Evolutionary conservation across 2,888 invertebrate genomes (phyloP).

Genomic region (Caenorhabditis doughertyi): DNA sequence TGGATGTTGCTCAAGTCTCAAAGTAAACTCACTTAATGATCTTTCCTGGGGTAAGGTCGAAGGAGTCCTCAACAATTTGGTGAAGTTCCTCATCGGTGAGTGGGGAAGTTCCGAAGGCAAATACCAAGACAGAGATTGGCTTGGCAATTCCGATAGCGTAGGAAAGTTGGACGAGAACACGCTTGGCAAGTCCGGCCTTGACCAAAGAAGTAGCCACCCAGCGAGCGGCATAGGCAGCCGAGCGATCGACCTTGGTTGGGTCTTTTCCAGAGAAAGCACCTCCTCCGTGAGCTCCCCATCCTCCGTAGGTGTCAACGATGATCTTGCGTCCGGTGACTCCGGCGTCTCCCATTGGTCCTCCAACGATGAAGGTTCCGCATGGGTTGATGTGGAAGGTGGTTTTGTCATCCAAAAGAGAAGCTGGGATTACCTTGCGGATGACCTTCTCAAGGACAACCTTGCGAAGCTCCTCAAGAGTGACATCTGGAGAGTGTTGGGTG

Average conservation of each 20-base stretch:
- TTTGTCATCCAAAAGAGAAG: conserved; percentile 91
- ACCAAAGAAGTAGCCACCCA: conserved; percentile 99
- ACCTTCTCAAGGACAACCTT: conserved; percentile 85
- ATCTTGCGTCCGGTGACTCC: conserved; percentile 94
- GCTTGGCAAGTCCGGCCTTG: conserved; percentile 93
- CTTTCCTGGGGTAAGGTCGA: conserved; percentile 96
- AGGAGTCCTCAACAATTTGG: conserved; percentile 93
- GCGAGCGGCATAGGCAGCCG: conserved; percentile 97
- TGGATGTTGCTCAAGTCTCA: too few species aligned
- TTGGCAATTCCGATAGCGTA: conserved; percentile 96
- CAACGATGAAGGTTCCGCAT: conserved; percentile 96
- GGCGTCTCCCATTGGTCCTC: conserved; percentile 88
- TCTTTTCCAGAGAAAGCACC: conserved; percentile 99
- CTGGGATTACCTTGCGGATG: conserved; percentile 91
- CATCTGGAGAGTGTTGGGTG: conserved; percentile 94
- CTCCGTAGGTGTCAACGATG: conserved; percentile 99
- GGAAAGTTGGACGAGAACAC: conserved; percentile 94
- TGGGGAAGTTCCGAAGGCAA: conserved; percentile 96
- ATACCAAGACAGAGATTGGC: conserved; percentile 96
- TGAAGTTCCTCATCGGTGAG: conserved; percentile 88
- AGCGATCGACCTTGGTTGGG: conserved; percentile 90
- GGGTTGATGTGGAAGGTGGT: conserved; percentile 98
- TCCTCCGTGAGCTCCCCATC: conserved; percentile 99
- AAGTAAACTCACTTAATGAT: conserved; percentile 95
- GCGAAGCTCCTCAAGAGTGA: conserved; percentile 86